Evolutionary conservation across 2,888 invertebrate genomes (phyloP), one percentile per base, ranked within the genome.

Genomic region (Busseola fusca): DNA sequence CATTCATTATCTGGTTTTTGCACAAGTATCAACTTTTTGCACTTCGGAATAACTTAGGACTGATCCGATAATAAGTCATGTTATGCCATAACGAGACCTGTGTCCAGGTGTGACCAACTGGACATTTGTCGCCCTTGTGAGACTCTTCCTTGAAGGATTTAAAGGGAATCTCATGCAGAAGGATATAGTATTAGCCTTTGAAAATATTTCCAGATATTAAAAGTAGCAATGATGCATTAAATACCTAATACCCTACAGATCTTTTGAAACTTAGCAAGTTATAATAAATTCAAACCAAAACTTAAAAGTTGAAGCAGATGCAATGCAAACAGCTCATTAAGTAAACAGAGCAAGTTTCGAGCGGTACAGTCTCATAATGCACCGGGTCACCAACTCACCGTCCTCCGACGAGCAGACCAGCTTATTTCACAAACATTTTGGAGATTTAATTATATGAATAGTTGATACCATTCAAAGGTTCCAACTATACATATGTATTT

Each of bases 401-500:
- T 14, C 14, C 60, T 18, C 45, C 54, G 60, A 18, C 57, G 64
- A 34, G 69, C 40, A 57, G 37, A 69, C 18, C 48, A 25, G 40
- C 42, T 62, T 54, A 37, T 45, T 72, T 69, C 60, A 45, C 62
- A 27, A 83, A 64, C 45, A 70, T 69, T 78, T 72, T 62, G 62
- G 64, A 67, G 45, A 65, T 75, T 72, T 73, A 73, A 79, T 70
- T 66, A 70, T 48, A 63, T 66, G 71, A 82, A 84, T 78, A 74
- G 52, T 72, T 71, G 27, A 71, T 60, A 54, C 68, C 56, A 57
- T 64, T 50, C 12, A 42, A 62, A 68, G 54, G 67, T 75, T 76
- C 27, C 45, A 9, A 25, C 76, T 68, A 67, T 67, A n/a, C n/a
- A n/a, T n/a, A 59, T 50, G 60, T 67, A 64, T 59, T 40, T 21